Percentiles rank a stretch among this genome's conserved stretches.
These are phyloP conservation scores for Macrobrachium nipponense DNA, from an alignment of 1,140 invertebrate species.

Conservation along the genomic window DNA sequence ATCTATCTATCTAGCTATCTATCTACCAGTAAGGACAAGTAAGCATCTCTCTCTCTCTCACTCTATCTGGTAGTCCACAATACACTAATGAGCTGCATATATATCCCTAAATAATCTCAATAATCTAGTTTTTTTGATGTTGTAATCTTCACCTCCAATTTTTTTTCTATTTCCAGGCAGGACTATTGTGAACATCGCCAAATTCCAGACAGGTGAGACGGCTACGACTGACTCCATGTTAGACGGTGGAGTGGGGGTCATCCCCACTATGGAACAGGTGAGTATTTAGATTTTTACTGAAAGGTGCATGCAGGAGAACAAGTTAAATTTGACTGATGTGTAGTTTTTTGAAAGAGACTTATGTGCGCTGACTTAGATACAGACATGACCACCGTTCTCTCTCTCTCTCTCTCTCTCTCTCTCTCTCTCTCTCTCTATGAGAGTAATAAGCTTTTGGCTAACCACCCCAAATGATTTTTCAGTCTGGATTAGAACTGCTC, in stretches of 20 bases:
- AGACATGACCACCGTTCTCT: not conserved
- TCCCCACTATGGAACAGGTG: not conserved
- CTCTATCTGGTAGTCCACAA: too few relatives aligned
- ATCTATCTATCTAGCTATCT: too few relatives aligned
- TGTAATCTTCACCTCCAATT: not conserved
- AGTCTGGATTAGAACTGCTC: not conserved
- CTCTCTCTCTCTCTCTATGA: not conserved
- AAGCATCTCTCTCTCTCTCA: too few relatives aligned
- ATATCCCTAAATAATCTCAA: not conserved
- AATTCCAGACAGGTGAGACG: conserved; percentile 22
- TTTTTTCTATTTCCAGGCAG: not conserved
- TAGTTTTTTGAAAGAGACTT: not conserved
- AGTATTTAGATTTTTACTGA: not conserved
- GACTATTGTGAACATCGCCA: not conserved
- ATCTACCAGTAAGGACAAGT: too few relatives aligned
- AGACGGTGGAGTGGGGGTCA: not conserved
- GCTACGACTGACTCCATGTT: conserved; percentile 21
- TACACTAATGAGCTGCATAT: not conserved
- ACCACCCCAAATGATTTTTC: not conserved
- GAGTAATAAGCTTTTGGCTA: not conserved
- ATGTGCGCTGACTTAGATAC: not conserved
- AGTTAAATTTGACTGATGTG: not conserved
- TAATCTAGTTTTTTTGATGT: not conserved
- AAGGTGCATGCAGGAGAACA: too few relatives aligned
- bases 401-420: not conserved